Evolutionary conservation across 2,113 vertebrate species (phyloP).

Genomic region (Corvus cornix): DNA sequence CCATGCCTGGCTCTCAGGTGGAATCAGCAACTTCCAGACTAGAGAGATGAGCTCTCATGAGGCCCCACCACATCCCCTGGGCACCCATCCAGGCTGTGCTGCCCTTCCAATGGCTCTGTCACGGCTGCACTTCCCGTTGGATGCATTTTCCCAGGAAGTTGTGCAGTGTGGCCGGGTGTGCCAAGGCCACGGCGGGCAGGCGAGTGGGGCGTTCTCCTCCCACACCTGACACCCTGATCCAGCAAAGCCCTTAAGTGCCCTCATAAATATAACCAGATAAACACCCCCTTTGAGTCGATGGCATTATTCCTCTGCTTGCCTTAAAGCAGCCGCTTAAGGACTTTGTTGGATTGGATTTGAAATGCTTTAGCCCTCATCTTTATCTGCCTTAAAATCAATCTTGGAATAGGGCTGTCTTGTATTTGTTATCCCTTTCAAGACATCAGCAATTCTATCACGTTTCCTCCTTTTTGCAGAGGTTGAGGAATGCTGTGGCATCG

Average conservation of each 20-base stretch:
- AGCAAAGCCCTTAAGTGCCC: conserved; percentile 21
- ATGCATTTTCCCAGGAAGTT: accelerated
- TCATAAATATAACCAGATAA: conserved; percentile 12
- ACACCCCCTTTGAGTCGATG: background rate
- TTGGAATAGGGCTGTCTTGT: background rate
- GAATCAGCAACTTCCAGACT: background rate
- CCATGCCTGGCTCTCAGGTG: background rate
- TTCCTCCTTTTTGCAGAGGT: background rate
- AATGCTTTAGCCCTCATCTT: conserved; percentile 20
- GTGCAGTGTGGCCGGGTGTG: accelerated
- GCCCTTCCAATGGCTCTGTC: background rate
- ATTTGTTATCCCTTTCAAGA: background rate
- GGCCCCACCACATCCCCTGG: background rate
- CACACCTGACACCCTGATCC: background rate
- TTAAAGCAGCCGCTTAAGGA: conserved; percentile 34
- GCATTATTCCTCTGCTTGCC: conserved; percentile 46
- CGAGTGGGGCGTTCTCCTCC: background rate
- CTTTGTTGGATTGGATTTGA: conserved; percentile 57
- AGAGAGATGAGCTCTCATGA: background rate
- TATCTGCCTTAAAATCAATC: conserved; percentile 28
- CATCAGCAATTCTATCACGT: background rate
- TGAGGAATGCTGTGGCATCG: accelerated
- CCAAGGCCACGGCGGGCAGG: background rate
- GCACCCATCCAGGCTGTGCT: background rate
- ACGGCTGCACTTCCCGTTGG: accelerated